Evolutionary conservation across 2,888 invertebrate genomes (phyloP).

Genomic region (Pristionchus entomophagus): DNA sequence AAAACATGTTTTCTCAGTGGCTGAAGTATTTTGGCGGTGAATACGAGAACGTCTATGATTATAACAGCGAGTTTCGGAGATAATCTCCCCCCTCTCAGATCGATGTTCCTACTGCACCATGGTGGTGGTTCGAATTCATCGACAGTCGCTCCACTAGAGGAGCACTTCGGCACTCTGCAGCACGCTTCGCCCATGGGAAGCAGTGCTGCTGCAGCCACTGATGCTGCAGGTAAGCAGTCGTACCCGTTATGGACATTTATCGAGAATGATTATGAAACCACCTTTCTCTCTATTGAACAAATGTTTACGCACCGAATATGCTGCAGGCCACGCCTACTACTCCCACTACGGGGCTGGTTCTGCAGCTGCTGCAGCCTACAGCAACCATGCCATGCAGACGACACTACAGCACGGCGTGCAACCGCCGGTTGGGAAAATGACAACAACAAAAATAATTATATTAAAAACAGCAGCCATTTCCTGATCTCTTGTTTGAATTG

Average conservation of each 20-base stretch:
- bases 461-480: too few species aligned
- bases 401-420: not conserved
- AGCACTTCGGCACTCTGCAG: constrained; percentile 55
- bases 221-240: not conserved
- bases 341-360: constrained; percentile 8
- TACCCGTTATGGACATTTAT: too few species aligned
- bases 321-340: not conserved
- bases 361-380: constrained; percentile 18
- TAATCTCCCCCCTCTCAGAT: constrained; percentile 59
- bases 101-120: constrained; percentile 72
- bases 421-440: constrained; percentile 14
- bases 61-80: too few species aligned
- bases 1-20: too few species aligned
- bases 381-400: constrained; percentile 45
- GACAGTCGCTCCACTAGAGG: constrained; percentile 65
- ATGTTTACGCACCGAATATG: too few species aligned
- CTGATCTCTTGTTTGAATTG: too few species aligned
- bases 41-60: too few species aligned
- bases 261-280: too few species aligned
- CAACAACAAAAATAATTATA: not conserved
- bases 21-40: not conserved
- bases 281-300: too few species aligned
- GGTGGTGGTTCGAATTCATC: constrained; percentile 62
- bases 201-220: not conserved
- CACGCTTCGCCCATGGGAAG: constrained; percentile 24